These are phyloP conservation scores for Mustelus asterias DNA, from an alignment of 2,113 vertebrate genomes.

Conservation along the genomic window DNA sequence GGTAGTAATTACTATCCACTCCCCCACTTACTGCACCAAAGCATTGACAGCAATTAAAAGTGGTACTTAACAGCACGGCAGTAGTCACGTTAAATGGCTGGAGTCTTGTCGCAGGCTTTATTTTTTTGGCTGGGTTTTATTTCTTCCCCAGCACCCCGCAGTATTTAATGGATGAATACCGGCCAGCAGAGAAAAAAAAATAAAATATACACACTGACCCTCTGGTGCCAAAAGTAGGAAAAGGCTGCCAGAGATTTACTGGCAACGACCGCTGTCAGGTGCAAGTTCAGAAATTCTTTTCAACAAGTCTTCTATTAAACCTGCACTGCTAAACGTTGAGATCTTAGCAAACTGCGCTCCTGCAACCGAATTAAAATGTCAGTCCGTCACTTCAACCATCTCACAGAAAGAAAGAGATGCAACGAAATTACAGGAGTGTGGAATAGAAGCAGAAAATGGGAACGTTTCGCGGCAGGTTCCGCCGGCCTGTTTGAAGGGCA, in stretches of 20 bases:
- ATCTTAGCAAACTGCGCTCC: background rate
- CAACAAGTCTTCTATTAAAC: background rate
- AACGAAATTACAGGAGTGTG: background rate
- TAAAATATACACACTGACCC: background rate
- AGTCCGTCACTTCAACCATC: background rate
- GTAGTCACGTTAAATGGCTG: background rate
- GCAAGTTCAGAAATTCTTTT: background rate
- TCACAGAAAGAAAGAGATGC: background rate
- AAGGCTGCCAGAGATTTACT: background rate
- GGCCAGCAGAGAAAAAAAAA: background rate
- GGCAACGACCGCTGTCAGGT: constrained; percentile 1
- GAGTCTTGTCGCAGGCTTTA: background rate
- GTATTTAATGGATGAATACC: background rate
- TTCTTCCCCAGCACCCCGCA: background rate
- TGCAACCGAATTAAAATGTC: background rate
- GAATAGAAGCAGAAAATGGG: background rate
- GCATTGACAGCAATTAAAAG: background rate
- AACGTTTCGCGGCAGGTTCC: background rate
- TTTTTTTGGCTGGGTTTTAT: background rate
- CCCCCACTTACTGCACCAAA: background rate
- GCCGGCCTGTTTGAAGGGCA: background rate
- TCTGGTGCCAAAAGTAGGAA: background rate
- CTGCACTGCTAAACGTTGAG: background rate
- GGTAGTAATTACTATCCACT: background rate
- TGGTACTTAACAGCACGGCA: background rate